Evolutionary conservation across 2,113 vertebrate genomes (phyloP).

Genomic region (Ranitomeya variabilis): DNA sequence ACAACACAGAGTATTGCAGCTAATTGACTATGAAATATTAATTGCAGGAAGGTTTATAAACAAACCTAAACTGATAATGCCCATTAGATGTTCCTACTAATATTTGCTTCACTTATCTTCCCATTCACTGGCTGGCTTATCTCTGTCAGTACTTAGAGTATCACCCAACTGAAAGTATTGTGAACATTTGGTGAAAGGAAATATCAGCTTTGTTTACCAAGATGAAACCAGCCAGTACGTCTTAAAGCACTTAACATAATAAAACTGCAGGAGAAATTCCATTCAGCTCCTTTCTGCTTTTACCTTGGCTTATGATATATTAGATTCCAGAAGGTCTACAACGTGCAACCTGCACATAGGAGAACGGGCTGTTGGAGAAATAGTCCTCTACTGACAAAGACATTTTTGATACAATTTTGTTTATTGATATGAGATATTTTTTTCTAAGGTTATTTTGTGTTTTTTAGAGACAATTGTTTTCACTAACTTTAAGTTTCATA

Average conservation of each 20-base stretch:
- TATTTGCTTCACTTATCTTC: slow-evolving; percentile 24
- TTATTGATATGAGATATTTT: not conserved
- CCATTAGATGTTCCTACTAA: not conserved
- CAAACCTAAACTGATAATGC: not conserved
- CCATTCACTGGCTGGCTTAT: slow-evolving; percentile 9
- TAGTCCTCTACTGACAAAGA: not conserved
- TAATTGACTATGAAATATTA: not conserved
- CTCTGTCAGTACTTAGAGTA: slow-evolving; percentile 27
- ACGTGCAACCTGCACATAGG: not conserved
- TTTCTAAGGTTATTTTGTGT: not conserved
- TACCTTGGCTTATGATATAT: not conserved
- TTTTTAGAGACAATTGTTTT: not conserved
- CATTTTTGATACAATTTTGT: not conserved
- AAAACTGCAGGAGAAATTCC: not conserved
- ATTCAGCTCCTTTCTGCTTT: not conserved
- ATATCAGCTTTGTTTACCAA: slow-evolving; percentile 20
- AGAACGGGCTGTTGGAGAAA: not conserved
- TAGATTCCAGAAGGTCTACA: not conserved
- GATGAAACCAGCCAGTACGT: slow-evolving; percentile 17
- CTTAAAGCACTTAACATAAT: slow-evolving; percentile 14
- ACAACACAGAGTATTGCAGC: not conserved
- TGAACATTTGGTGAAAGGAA: slow-evolving; percentile 33
- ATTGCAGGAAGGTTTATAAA: not conserved
- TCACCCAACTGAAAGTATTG: slow-evolving; percentile 30
- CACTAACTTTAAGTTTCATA: no score